Evolutionary conservation across 2,888 invertebrate species (phyloP).

Genomic region (Acleris emargana): DNA sequence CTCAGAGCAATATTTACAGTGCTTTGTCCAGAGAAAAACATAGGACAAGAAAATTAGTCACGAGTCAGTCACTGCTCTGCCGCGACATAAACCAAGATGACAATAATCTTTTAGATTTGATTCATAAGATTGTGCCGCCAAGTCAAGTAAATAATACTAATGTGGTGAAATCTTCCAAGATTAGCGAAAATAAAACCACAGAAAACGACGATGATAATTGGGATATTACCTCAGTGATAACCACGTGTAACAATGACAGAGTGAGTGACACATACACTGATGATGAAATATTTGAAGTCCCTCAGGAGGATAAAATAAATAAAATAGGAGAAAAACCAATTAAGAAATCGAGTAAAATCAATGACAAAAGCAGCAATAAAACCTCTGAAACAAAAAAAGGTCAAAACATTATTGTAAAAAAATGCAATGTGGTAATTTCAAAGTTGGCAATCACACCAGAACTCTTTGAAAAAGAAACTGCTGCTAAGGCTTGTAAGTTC

Average conservation of each 20-base stretch:
- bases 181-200: conserved; percentile 46
- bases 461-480: neutral
- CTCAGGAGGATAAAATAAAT: conserved; percentile 39
- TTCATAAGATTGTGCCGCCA: conserved; percentile 71
- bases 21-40: conserved; percentile 61
- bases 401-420: neutral
- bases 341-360: conserved; percentile 31
- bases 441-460: conserved; percentile 29
- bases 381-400: neutral
- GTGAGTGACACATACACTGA: conserved; percentile 73
- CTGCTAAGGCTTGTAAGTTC: conserved; percentile 8
- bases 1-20: conserved; percentile 56
- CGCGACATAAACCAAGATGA: conserved; percentile 61
- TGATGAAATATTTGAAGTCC: conserved; percentile 64
- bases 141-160: conserved; percentile 61
- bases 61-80: conserved; percentile 66
- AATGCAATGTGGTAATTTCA: conserved; percentile 41
- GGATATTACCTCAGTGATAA: conserved; percentile 64
- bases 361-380: conserved; percentile 17
- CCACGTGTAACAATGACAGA: conserved; percentile 57
- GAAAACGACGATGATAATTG: conserved; percentile 53
- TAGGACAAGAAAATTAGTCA: conserved; percentile 66
- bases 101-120: conserved; percentile 66
- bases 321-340: conserved; percentile 32
- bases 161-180: conserved; percentile 42